Conservation (phyloP, 2,113 vertebrate genomes). For the Greenwoodochromis staneri region DNA sequence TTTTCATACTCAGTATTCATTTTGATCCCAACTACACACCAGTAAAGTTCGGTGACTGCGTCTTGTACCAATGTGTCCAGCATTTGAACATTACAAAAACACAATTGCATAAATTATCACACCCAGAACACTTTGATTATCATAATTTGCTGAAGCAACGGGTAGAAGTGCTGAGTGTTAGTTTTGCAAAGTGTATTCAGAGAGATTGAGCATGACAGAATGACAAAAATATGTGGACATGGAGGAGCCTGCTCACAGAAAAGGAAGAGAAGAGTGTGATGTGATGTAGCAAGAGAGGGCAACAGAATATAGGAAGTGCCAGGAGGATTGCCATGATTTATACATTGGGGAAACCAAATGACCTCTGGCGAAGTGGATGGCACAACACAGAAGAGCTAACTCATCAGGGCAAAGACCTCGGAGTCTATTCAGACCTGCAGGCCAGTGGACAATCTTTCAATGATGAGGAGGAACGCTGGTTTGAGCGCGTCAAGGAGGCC, state of each 20-base stretch:
- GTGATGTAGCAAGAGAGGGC: not conserved
- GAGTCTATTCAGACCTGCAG: not conserved
- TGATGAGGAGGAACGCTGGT: not conserved
- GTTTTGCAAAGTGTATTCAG: not conserved
- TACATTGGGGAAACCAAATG: not conserved
- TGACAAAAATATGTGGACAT: not conserved
- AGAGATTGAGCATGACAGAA: not conserved
- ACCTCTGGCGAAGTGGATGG: not conserved
- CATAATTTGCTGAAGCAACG: accelerated
- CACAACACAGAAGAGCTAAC: not conserved
- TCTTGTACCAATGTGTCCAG: not conserved
- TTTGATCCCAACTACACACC: not conserved
- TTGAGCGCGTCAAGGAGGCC: not conserved
- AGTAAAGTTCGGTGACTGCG: not conserved
- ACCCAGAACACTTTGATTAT: not conserved
- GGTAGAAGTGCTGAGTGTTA: not conserved
- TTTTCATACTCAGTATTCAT: not conserved
- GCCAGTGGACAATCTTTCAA: not conserved
- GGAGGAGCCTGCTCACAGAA: not conserved
- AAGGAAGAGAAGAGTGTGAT: not conserved
- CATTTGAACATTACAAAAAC: not conserved
- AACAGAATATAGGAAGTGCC: not conserved
- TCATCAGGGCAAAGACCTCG: accelerated
- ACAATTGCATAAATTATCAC: not conserved
- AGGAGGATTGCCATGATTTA: not conserved